Evolutionary conservation across 2,797 vertebrate species (phyloP), one percentile per base, ranked within the genome.

Genomic region (Coendou prehensilis): DNA sequence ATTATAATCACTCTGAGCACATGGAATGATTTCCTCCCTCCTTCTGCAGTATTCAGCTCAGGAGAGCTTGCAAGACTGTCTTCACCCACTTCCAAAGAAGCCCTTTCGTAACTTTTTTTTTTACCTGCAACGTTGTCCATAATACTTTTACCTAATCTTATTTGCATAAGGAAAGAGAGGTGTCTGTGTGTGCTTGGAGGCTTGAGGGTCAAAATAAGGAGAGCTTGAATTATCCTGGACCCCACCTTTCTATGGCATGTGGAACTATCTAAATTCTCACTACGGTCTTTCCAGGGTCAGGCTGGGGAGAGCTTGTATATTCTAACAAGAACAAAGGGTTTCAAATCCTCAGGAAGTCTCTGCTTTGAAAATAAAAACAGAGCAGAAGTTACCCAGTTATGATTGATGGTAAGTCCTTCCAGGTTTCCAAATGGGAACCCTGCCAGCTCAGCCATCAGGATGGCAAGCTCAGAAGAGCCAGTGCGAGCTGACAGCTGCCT

Each of bases 291-390:
- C 82, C 18, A 18, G 1, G 22, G 2, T 45, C 52, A 82, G n/a
- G 64, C 8, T 41, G 9, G 64, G 61, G 30, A 71, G 23, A 64
- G 28, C 50, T 63, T 26, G 1, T 22, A 10, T n/a, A 47, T 76
- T 63, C 73, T 95, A 59, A 63, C 30, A 85, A 61, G 75, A 96
- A 87, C 63, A 37, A 61, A 50, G 71, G 2, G 4, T 56, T 96
- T 83, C 37, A 26, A 47, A 91, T 61, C 64, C 63, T 94, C 59
- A 45, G 89, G 83, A 71, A 80, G 73, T 69, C 78, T 94, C 83
- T 64, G 80, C 87, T 97, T 97, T 96, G 93, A 94, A 93, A 89
- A 89, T n/a, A 93, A 87, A 89, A 67, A 63, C 18, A 11, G 59
- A 97, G 71, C 20, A 8, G 18, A 83, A 88, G 37, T 41, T 84